Evolutionary conservation across 2,888 invertebrate species (phyloP), one percentile per base, ranked within the genome.

Genomic region (Resseliella maxima): DNA sequence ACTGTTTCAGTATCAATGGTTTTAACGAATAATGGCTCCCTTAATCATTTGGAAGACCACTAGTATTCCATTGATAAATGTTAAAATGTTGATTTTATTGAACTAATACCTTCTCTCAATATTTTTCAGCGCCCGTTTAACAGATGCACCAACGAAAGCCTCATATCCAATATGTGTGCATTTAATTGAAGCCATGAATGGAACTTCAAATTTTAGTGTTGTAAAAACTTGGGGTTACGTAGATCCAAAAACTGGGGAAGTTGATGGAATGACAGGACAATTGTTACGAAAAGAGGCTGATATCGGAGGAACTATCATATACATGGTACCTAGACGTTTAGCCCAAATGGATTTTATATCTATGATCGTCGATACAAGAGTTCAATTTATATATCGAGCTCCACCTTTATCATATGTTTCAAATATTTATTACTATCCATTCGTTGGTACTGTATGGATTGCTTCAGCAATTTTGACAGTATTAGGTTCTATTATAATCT

Each of bases 391-490:
- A 31, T 95, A 95, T 90, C 92, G 94, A 0, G 93, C 94, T 87
- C 95, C 95, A 0, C 93, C 94, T 0, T 91, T 94, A 0, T 93
- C 95, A 50, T 50, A 50, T 86, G 92, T 94, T 8, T 92, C 92
- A 85, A 95, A 95, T 88, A 93, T 95, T 88, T 95, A 94, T 90
- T 91, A 92, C 0, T 89, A 94, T 0, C 94, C 95, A 0, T 95
- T 95, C 89, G 92, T 92, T 2, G 91, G 90, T 0, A 90, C 91
- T 0, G 95, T 95, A 0, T 95, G 95, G 95, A 88, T 93, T 64
- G 92, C 93, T 0, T 92, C 92, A 81, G 91, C 92, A 15, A 90
- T 92, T 0, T 91, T 94, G 85, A 1, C 15, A 35, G 90, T 93
- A 18, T 3, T 59, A 2, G 24, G 24, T 12, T 59, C 59, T 31